These are phyloP conservation scores for Geotrypetes seraphini DNA, from an alignment of 2,797 vertebrate genomes.

Conservation along the genomic window DNA sequence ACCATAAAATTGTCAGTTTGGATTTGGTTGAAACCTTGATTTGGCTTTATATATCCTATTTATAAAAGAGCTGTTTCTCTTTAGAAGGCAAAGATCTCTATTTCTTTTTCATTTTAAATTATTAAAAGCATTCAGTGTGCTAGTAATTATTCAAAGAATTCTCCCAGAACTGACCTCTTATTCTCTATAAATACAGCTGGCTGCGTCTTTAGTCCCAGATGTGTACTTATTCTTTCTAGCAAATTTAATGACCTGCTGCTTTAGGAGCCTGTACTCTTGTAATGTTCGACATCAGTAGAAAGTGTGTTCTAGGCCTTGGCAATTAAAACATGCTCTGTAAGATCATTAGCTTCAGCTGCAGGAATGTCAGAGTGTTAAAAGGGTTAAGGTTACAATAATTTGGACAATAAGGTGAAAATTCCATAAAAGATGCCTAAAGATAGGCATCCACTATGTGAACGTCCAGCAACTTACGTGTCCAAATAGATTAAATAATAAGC, in stretches of 20 bases:
- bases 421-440: too few relatives aligned
- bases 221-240: slow-evolving; percentile 19
- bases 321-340: slow-evolving; percentile 42
- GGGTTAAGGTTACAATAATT: slow-evolving; percentile 33
- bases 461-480: too few relatives aligned
- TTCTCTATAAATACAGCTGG: slow-evolving; percentile 18
- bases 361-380: slow-evolving; percentile 24
- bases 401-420: slow-evolving; percentile 28
- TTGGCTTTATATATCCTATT: slow-evolving; percentile 25
- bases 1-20: slow-evolving; percentile 6
- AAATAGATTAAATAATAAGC: too few relatives aligned
- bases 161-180: slow-evolving; percentile 22
- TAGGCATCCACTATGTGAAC: too few relatives aligned
- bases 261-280: slow-evolving; percentile 28
- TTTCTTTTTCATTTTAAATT: slow-evolving; percentile 27
- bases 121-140: slow-evolving; percentile 26
- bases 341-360: slow-evolving; percentile 42
- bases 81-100: slow-evolving; percentile 9
- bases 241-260: slow-evolving; percentile 39
- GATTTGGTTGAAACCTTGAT: slow-evolving; percentile 26
- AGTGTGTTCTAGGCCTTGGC: slow-evolving; percentile 36
- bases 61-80: slow-evolving; percentile 18
- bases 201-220: slow-evolving; percentile 29
- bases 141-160: slow-evolving; percentile 17
- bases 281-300: slow-evolving; percentile 26